Evolutionary conservation across 2,888 invertebrate genomes (phyloP).

Genomic region (Mythimna loreyi): DNA sequence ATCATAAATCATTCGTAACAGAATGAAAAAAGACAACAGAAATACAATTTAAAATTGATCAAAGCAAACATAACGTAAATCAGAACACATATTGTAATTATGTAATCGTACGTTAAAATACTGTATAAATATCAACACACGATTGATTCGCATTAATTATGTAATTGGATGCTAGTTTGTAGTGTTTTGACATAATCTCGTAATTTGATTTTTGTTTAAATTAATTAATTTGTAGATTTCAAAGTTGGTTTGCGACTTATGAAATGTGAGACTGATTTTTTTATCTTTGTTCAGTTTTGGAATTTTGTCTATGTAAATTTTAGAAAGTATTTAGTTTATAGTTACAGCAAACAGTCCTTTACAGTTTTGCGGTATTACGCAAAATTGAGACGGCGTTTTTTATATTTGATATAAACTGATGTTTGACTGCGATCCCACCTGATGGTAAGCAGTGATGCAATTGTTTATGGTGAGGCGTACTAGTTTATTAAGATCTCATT

Average conservation of each 20-base stretch:
- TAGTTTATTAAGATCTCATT: too few relatives aligned
- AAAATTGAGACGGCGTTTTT: too few relatives aligned
- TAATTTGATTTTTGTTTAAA: slow-evolving; percentile 27
- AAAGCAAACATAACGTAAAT: background rate
- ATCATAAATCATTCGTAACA: background rate
- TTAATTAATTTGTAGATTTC: slow-evolving; percentile 34
- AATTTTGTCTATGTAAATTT: too few relatives aligned
- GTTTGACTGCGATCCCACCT: too few relatives aligned
- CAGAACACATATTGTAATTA: background rate
- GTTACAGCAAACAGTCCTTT: too few relatives aligned
- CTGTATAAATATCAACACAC: slow-evolving; percentile 1
- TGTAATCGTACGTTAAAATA: background rate
- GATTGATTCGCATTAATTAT: slow-evolving; percentile 32
- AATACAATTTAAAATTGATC: background rate
- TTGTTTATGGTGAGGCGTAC: too few relatives aligned
- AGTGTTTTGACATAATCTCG: slow-evolving; percentile 18
- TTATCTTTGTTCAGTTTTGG: too few relatives aligned
- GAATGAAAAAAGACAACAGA: background rate
- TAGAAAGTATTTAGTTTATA: too few relatives aligned
- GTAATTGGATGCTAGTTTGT: slow-evolving; percentile 27
- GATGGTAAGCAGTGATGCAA: too few relatives aligned
- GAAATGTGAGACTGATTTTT: slow-evolving; percentile 10
- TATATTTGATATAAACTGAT: too few relatives aligned
- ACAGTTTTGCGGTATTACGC: too few relatives aligned
- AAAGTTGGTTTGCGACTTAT: slow-evolving; percentile 18